Conservation (phyloP, 2,113 vertebrate species). For the Hemibagrus wyckioides region DNA sequence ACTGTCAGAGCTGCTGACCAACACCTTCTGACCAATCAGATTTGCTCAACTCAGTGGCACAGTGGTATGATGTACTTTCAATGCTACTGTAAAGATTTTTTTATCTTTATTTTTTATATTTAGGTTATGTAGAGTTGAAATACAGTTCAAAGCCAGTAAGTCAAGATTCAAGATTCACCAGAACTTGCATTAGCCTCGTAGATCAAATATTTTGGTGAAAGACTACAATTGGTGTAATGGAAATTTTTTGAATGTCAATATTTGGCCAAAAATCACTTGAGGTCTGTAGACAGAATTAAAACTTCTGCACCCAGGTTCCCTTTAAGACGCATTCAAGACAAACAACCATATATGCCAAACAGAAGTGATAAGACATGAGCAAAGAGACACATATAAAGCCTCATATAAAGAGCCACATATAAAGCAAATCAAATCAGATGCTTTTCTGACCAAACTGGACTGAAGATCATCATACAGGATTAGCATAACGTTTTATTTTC, state of each 20-base stretch:
- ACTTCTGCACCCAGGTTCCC: conserved; percentile 53
- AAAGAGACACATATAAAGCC: no score
- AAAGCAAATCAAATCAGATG: conserved; percentile 32
- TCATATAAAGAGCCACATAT: not conserved
- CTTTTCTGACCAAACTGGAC: conserved; percentile 45
- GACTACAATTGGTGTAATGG: not conserved
- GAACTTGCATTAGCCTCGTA: not conserved
- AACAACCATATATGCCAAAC: conserved; percentile 47
- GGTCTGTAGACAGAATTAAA: not conserved
- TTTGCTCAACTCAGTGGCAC: not conserved
- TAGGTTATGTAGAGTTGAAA: not conserved
- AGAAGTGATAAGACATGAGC: not conserved
- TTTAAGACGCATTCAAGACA: conserved; percentile 17
- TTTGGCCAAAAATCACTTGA: not conserved
- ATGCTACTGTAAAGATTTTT: not conserved
- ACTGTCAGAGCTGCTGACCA: not conserved
- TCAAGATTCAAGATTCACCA: not conserved
- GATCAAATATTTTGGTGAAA: not conserved
- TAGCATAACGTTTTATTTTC: not conserved
- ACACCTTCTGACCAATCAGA: not conserved
- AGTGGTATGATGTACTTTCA: not conserved
- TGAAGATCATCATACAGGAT: not conserved
- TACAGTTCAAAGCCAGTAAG: not conserved
- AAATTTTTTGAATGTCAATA: not conserved
- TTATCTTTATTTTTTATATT: no score